Base-by-base conservation (phyloP, 2,888 invertebrate species). In the Trichogramma evanescens region DNA sequence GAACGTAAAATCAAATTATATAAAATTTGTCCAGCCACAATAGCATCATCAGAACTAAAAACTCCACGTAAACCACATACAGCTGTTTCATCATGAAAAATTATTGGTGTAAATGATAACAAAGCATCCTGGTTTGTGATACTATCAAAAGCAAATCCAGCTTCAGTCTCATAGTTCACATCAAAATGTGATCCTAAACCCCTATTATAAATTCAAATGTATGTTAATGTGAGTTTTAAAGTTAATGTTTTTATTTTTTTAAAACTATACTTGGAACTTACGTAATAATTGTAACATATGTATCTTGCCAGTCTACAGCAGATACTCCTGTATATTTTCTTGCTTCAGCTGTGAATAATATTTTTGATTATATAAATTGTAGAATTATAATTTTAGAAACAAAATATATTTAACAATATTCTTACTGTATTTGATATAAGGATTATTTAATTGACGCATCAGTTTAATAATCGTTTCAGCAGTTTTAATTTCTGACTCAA, bases 211-310 rank as follows among this genome's bases (percentile, higher is more conserved):
- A 58, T n/a, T 50, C 6, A 55, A 55, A 61, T 58, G 39, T 43
- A 41, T n/a, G 39, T 58, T 13, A 54, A 58, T 58, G 48, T n/a
- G 8, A 6, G 43, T 46, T 44, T 44, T n/a, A 50, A 26, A 45
- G 41, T 59, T 45, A 26, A 55, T 50, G 44, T 39, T 55, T 3
- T 54, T 49, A 52, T 39, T 38, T 8, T 8, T 9, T 9, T 45
- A 53, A 41, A 59, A 48, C 40, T 55, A 59, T 26, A 26, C 26
- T 26, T 43, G 49, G 61, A 62, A 77, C 84, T 80, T 74, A 89
- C 89, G 84, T 86, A 65, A 87, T 82, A 58, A 87, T 78, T 7
- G 88, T 85, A 50, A 86, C 83, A 78, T 89, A 89, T 50, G 84
- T 81, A 71, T 88, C 89, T 67, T 81, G 75, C 59, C 81, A 79